phyloP scores from a whole-genome alignment of 2,113 vertebrate genomes.

The Galbula dea region DNA sequence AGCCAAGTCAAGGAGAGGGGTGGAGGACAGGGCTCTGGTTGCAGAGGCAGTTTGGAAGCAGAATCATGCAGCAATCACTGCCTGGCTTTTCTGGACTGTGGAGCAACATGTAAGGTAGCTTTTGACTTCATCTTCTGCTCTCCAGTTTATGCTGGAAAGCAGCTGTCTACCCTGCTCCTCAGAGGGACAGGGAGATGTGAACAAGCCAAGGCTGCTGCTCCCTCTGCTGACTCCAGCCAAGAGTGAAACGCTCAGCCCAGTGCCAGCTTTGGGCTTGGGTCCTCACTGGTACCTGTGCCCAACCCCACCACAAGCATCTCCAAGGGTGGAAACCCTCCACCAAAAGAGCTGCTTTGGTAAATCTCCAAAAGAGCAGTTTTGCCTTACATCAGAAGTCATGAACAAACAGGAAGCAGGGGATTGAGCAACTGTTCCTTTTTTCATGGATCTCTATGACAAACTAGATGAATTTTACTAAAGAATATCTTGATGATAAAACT shows the following conservation, averaged over 20 bases:
- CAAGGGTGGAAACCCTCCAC: neutral
- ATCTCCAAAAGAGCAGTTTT: neutral
- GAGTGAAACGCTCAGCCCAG: neutral
- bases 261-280: neutral
- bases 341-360: neutral
- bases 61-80: accelerated
- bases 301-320: accelerated
- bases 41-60: neutral
- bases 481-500: neutral
- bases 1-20: accelerated
- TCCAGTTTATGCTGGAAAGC: neutral
- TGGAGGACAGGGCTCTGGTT: neutral
- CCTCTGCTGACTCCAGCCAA: neutral
- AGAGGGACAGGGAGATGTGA: neutral
- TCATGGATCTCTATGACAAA: neutral
- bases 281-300: neutral
- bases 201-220: constrained; percentile 19
- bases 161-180: neutral
- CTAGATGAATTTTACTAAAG: neutral
- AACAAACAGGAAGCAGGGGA: neutral
- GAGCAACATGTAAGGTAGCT: neutral
- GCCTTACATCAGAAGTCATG: neutral
- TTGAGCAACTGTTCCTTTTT: neutral
- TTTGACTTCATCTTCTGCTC: neutral
- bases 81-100: neutral